Percentiles rank a stretch among this genome's conserved stretches.
phyloP scores from a whole-genome alignment of 64 coral and sea anemone species.

The Stichodactyla mertensii region DNA sequence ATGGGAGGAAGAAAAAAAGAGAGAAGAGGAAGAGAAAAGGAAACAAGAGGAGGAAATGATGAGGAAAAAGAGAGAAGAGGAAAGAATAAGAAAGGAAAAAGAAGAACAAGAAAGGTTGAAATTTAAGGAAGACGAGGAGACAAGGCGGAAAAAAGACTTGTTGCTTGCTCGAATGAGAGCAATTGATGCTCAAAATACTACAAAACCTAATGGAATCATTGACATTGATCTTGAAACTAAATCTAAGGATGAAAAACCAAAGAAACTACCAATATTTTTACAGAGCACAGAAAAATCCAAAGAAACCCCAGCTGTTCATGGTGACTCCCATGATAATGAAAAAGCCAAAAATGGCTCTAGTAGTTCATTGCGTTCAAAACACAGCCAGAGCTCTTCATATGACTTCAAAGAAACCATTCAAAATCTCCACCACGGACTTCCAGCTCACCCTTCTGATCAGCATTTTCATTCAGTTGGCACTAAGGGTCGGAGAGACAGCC shows the following conservation, averaged over 20 bases:
- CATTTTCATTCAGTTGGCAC: conserved; percentile 19
- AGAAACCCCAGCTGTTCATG: conserved; percentile 10
- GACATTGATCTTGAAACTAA: conserved; percentile 12
- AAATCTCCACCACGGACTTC: conserved; percentile 78
- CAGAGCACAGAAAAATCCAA: conserved; percentile 43
- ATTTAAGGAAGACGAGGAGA: conserved; percentile 63
- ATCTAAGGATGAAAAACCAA: conserved; percentile 61
- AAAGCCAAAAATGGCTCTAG: conserved; percentile 40
- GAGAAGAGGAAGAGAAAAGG: conserved; percentile 34
- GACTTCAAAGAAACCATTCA: conserved; percentile 86
- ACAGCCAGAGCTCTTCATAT: conserved; percentile 54
- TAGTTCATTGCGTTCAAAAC: conserved; percentile 31
- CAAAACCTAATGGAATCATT: conserved; percentile 42
- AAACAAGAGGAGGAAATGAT: conserved; percentile 24
- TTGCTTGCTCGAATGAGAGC: conserved; percentile 73
- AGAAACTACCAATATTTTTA: conserved; percentile 83
- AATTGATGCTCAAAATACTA: conserved; percentile 45
- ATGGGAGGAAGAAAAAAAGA: conserved; percentile 51
- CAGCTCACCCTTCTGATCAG: conserved; percentile 68
- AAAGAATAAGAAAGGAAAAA: conserved; percentile 43
- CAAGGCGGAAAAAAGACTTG: conserved; percentile 67
- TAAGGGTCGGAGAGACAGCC: conserved; percentile 3
- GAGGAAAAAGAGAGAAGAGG: conserved; percentile 27
- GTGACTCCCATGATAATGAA: conserved; percentile 27
- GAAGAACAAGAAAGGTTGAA: conserved; percentile 54